These are phyloP conservation scores for Harlomillsia oculata DNA, from an alignment of 1,140 invertebrate species.

Conservation along the genomic window DNA sequence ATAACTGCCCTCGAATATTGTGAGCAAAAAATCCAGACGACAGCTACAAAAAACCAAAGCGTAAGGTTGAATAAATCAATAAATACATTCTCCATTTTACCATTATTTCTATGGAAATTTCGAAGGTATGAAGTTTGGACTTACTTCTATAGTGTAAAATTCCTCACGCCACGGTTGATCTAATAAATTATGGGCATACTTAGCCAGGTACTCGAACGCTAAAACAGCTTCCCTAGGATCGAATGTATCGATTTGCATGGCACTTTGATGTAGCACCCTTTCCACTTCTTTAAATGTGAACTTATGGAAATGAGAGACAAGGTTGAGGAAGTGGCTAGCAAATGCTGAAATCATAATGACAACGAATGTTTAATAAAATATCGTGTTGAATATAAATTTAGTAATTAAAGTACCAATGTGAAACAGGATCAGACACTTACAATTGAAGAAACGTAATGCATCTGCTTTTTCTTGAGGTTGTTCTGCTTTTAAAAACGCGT, in stretches of 20 bases:
- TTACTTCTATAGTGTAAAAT: slow-evolving; percentile 64
- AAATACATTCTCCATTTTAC: neutral
- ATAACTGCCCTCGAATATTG: slow-evolving; percentile 65
- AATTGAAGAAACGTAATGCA: slow-evolving; percentile 18
- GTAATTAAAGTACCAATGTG: neutral
- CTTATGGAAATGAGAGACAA: slow-evolving; percentile 68
- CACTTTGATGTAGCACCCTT: slow-evolving; percentile 61
- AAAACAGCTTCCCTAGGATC: slow-evolving; percentile 66
- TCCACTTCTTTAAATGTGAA: slow-evolving; percentile 63
- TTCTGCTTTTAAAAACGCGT: slow-evolving; percentile 23
- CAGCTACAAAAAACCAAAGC: slow-evolving; percentile 47
- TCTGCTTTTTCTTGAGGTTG: slow-evolving; percentile 26
- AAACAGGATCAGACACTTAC: neutral
- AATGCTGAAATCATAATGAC: slow-evolving; percentile 54
- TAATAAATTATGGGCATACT: slow-evolving; percentile 73
- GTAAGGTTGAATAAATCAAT: neutral
- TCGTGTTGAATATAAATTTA: neutral
- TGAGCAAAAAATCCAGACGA: slow-evolving; percentile 79
- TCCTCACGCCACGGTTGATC: slow-evolving; percentile 80
- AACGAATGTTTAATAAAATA: slow-evolving; percentile 1
- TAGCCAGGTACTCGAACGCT: slow-evolving; percentile 70
- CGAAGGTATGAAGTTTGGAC: neutral
- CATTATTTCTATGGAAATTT: neutral
- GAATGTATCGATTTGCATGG: slow-evolving; percentile 57
- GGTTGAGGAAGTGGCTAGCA: slow-evolving; percentile 62